Evolutionary conservation across 2,888 invertebrate species (phyloP), one percentile per base, ranked within the genome.

Genomic region (Bellardia bayeri): DNA sequence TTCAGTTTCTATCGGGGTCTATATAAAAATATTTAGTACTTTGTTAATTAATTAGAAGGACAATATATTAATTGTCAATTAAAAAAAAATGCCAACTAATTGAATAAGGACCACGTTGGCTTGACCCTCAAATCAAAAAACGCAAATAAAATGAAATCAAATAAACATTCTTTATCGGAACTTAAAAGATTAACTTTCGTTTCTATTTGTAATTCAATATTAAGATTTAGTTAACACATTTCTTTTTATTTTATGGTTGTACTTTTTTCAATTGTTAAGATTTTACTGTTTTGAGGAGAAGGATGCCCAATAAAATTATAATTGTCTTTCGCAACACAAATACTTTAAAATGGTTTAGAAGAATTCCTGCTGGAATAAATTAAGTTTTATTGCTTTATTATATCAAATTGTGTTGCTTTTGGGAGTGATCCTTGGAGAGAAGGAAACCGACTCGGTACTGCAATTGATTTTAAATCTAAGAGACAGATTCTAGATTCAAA

Each of bases 131-230:
- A 63, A 6, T 6, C 11, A 30, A 63, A 71, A 14, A 23, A 40
- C 37, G 40, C 30, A 58, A 6, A 58, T 33, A 42, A 45, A 71
- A 63, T 49, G 9, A 45, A 80, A 71, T 85, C n/a, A 68, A 82
- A 30, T 40, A 76, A 49, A 69, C 40, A 72, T 58, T 79, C 49
- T 51, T 58, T 66, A 37, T 66, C 16, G 11, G 5, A 72, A 58
- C 58, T 58, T 82, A 76, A 40, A 40, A 85, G 71, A 85, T 85
- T 78, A 82, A 80, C 85, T 85, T 68, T 37, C 51, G 30, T 72
- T 82, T 23, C 49, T 30, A 56, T 75, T 85, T 76, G 69, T 75
- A 54, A 49, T 64, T 63, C 16, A 5, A 64, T 72, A 66, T 54
- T 76, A 71, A 33, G 64, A 81, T 72, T 85, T 30, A 49, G 45